Evolutionary conservation across 2,888 invertebrate genomes (phyloP).

Genomic region (Sericinus montela): DNA sequence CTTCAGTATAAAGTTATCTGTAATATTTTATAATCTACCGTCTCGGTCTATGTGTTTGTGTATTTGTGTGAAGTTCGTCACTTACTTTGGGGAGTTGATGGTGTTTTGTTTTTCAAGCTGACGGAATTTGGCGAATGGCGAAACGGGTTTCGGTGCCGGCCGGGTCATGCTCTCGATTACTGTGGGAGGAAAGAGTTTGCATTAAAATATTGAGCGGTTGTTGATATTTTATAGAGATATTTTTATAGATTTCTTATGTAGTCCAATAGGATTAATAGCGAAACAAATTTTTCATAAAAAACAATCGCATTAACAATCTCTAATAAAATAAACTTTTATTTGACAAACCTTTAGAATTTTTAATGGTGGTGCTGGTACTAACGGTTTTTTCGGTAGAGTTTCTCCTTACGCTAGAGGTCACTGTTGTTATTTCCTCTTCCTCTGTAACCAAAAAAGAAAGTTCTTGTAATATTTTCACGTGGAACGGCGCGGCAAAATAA

Average conservation of each 20-base stretch:
- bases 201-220: too few species aligned
- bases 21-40: background rate
- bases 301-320: too few species aligned
- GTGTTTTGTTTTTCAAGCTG: conserved; percentile 94
- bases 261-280: too few species aligned
- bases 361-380: conserved; percentile 79
- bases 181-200: conserved; percentile 31
- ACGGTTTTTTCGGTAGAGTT: conserved; percentile 77
- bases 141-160: conserved; percentile 83
- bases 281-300: too few species aligned
- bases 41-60: background rate
- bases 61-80: conserved; percentile 19
- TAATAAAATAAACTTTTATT: too few species aligned
- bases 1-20: background rate
- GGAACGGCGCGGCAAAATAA: too few species aligned
- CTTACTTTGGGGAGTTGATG: conserved; percentile 88
- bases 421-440: conserved; percentile 69
- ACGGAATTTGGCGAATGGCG: conserved; percentile 94
- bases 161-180: conserved; percentile 77
- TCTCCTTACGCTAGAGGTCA: conserved; percentile 71
- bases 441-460: conserved; percentile 43
- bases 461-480: background rate
- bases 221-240: too few species aligned
- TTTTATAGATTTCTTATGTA: too few species aligned
- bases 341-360: conserved; percentile 76